phyloP scores from a whole-genome alignment of 1,140 invertebrate species.

The Pogonognathellus flavescens region DNA sequence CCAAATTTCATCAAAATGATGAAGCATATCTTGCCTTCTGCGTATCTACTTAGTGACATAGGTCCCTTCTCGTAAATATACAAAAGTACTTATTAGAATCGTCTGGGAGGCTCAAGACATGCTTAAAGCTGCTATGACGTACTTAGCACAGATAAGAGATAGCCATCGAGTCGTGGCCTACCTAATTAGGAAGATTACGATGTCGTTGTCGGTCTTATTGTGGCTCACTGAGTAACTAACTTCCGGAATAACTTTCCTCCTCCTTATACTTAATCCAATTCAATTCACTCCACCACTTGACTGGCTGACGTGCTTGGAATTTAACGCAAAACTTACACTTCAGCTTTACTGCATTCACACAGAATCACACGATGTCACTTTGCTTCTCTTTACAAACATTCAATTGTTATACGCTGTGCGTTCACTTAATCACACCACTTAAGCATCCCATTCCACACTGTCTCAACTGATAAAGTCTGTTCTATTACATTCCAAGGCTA shows the following conservation, averaged over 20 bases:
- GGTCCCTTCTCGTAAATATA: slow-evolving; percentile 44
- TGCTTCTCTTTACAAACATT: not conserved
- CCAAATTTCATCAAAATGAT: slow-evolving; percentile 56
- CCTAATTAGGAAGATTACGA: slow-evolving; percentile 55
- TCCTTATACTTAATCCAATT: slow-evolving; percentile 48
- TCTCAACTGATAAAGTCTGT: slow-evolving; percentile 40
- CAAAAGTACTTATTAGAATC: not conserved
- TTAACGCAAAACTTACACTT: not conserved
- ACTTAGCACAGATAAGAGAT: slow-evolving; percentile 44
- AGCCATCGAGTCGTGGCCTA: slow-evolving; percentile 41
- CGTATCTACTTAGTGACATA: slow-evolving; percentile 7
- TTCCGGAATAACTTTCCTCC: slow-evolving; percentile 41
- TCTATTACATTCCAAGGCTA: not conserved
- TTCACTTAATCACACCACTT: not conserved
- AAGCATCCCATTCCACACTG: slow-evolving; percentile 2
- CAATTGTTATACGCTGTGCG: not conserved
- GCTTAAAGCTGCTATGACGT: slow-evolving; percentile 34
- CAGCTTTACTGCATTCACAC: not conserved
- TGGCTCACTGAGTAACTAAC: slow-evolving; percentile 47
- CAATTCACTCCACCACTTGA: slow-evolving; percentile 51
- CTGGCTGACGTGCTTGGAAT: slow-evolving; percentile 35
- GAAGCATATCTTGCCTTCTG: slow-evolving; percentile 24
- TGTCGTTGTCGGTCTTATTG: slow-evolving; percentile 53
- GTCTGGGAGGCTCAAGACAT: slow-evolving; percentile 37
- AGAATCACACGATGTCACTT: not conserved